Base-by-base conservation (phyloP, 2,888 invertebrate genomes). In the Leucophenga montana region DNA sequence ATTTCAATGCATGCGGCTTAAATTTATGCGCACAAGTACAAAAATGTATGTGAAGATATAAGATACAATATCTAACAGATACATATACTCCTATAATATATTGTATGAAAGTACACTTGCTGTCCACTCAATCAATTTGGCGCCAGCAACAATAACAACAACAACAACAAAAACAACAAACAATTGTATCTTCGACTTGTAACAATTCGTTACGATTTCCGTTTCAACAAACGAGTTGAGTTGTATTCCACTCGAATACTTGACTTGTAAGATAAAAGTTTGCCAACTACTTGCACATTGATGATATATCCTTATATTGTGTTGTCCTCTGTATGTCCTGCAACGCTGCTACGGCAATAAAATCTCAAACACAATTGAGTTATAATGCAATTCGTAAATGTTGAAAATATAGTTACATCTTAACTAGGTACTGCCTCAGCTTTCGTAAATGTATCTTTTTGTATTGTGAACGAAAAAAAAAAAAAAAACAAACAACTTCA, bases 301-400 rank as follows among this genome's bases (percentile, higher is more conserved):
- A 27, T 22, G 11, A 5, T 57, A 5, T 57, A 27, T 57, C 57
- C 57, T 57, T 56, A 9, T 20, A 16, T 48, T 44, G 46, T 59
- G 31, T 59, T 62, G 62, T 62, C 46, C 46, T 64, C 14, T 33
- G n/a, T 27, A 18, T 20, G 27, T 48, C 22, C 27, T 20, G 9
- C n/a, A 9, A 16, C n/a, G n/a, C 50, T 46, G 46, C 62, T 67
- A 20, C 62, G 69, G 69, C 79, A 77, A 78, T 79, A 74, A 80
- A 81, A 82, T 78, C 82, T 79, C 83, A 75, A 71, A 80, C 77
- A 72, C 81, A 82, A 82, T 82, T 83, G 82, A 82, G 82, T 83
- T 84, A 82, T 82, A 84, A 83, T 83, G 80, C 81, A 82, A 82
- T 82, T 82, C 82, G 76, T 81, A 79, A 80, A 82, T 79, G 83